Evolutionary conservation across 2,113 vertebrate species (phyloP).

Genomic region (Pseudorasbora parva): DNA sequence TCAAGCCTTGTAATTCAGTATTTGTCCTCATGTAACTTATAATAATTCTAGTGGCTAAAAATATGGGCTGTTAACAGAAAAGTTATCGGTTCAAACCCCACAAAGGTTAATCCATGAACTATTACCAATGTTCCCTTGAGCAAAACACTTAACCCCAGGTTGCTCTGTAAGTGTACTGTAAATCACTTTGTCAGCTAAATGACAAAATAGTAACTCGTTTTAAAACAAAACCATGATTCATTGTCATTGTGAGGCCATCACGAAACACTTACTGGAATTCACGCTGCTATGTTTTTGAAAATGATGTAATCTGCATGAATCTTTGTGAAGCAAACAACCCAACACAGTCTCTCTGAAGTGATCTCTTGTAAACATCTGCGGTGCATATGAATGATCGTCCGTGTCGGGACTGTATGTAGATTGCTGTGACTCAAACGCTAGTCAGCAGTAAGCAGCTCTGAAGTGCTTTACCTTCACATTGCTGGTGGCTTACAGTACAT

Average conservation of each 20-base stretch:
- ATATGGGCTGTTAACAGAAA: not conserved
- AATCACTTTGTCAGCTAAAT: conserved; percentile 29
- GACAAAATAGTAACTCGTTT: not conserved
- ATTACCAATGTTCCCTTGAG: not conserved
- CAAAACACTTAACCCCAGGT: conserved; percentile 28
- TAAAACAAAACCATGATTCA: conserved; percentile 18
- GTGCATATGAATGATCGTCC: not conserved
- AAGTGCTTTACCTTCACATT: not conserved
- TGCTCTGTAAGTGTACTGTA: not conserved
- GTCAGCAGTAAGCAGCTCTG: not conserved
- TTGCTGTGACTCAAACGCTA: not conserved
- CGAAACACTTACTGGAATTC: not conserved
- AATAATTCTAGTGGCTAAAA: not conserved
- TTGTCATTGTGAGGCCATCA: conserved; percentile 21
- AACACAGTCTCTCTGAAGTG: not conserved
- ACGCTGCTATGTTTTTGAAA: not conserved
- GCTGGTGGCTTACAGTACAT: not conserved
- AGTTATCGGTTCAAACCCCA: not conserved
- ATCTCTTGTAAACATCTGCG: conserved; percentile 20
- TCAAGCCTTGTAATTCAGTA: not conserved
- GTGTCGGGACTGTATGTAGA: not conserved
- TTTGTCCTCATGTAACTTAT: not conserved
- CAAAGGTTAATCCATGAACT: not conserved
- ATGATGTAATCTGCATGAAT: conserved; percentile 16
- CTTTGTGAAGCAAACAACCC: not conserved